Evolutionary conservation across 2,113 vertebrate genomes (phyloP).

Genomic region (Nyctibius bracteatus): DNA sequence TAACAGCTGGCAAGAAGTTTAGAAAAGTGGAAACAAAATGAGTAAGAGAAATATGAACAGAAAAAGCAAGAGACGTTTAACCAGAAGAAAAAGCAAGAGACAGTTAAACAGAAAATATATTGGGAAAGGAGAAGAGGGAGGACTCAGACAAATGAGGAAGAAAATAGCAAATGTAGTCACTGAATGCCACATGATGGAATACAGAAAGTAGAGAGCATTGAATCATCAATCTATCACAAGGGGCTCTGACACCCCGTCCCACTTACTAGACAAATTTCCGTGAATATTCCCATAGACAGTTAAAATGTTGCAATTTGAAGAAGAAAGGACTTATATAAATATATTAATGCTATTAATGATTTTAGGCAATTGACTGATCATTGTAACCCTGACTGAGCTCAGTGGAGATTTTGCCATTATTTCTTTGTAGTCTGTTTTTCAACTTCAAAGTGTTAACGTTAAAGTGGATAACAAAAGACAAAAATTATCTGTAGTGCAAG

Average conservation of each 20-base stretch:
- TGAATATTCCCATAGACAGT: background rate
- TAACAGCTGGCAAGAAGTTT: background rate
- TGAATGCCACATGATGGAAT: background rate
- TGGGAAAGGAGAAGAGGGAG: background rate
- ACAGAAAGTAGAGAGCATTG: background rate
- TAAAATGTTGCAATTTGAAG: background rate
- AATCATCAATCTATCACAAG: background rate
- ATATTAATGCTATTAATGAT: background rate
- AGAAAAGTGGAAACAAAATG: background rate
- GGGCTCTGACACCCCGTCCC: background rate
- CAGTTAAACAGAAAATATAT: background rate
- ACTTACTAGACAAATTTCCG: background rate
- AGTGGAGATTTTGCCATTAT: background rate
- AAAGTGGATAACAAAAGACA: background rate
- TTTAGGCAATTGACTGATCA: background rate
- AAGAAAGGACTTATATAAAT: background rate
- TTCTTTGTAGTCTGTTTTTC: background rate
- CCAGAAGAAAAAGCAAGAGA: background rate
- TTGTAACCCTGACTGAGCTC: background rate
- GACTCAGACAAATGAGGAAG: background rate
- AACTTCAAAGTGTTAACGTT: background rate
- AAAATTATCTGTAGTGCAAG: background rate
- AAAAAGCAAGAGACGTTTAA: background rate
- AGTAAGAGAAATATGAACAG: background rate
- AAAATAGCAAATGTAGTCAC: background rate